phyloP scores from a whole-genome alignment of 2,797 vertebrate genomes.

The Pempheris klunzingeri region DNA sequence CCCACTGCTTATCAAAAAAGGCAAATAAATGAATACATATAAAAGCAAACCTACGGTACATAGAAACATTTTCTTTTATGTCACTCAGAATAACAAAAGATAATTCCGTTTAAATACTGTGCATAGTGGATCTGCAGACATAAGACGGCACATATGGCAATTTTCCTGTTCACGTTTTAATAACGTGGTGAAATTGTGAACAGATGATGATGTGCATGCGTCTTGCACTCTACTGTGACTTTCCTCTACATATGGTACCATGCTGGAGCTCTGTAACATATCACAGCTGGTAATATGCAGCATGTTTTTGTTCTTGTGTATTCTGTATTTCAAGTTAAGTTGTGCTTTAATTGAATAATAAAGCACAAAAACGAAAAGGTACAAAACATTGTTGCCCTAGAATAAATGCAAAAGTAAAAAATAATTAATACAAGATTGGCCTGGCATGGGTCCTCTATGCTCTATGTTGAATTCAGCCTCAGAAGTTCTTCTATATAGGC shows the following conservation, averaged over 20 bases:
- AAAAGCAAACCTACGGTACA: not conserved
- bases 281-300: conserved; percentile 13
- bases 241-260: conserved; percentile 23
- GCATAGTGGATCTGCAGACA: not conserved
- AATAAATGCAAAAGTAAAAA: not conserved
- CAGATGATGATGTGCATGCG: conserved; percentile 38
- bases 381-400: not conserved
- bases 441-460: not conserved
- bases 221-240: conserved; percentile 27
- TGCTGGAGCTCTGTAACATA: conserved; percentile 4
- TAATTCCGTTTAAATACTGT: not conserved
- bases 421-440: not conserved
- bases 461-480: not conserved
- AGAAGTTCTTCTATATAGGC: not conserved
- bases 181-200: conserved; percentile 34
- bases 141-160: conserved; percentile 33
- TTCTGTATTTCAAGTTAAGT: not conserved
- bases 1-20: not conserved
- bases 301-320: not conserved
- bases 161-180: conserved; percentile 41
- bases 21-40: not conserved
- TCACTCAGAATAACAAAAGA: not conserved
- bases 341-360: not conserved
- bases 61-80: not conserved
- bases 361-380: not conserved